Evolutionary conservation across 1,140 invertebrate genomes (phyloP), one percentile per base, ranked within the genome.

Genomic region (Apis cerana): DNA sequence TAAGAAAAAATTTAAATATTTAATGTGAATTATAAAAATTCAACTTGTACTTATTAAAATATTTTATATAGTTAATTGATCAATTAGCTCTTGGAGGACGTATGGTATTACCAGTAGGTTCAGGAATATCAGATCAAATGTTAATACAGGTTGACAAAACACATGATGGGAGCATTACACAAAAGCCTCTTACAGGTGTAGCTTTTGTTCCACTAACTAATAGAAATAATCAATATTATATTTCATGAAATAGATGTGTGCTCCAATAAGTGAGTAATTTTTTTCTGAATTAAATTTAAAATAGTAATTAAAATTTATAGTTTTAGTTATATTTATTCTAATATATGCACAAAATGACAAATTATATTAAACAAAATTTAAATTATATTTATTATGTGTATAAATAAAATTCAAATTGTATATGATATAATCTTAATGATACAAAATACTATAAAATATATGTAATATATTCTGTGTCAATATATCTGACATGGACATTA

Each of bases 141-240:
- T 94, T 99, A 85, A 96, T 94, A 52, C 95, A 97, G 95, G 96
- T 99, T 82, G 99, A 99, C 91, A 99, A 99, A 94, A 94, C 96
- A 58, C 83, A 91, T 8, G 97, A 99, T 93, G 98, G 98, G 17
- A 95, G 96, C 65, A 95, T 99, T 19, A 95, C 94, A n/a, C 95
- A 96, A 71, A 97, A 96, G 89, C 95, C 96, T 23, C 94, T 99
- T 0, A 99, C 99, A 97, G 98, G 98, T 56, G 99, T 99, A 1
- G 97, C 99, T 72, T 99, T 99, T 94, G 99, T 99, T 48, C 99
- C 99, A 4, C 95, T 99, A 21, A 99, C 99, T 9, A 98, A 99
- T 93, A 97, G 97, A 93, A 95, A 96, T 27, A 93, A 95, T 81
- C 97, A 98, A 68, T 90, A 89, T 67, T 81, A 43, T 43, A 43